Evolutionary conservation across 92 coral and sea anemone genomes (phyloP), one percentile per base, ranked within the genome.

Genomic region (Umimayanthus chanpuru): DNA sequence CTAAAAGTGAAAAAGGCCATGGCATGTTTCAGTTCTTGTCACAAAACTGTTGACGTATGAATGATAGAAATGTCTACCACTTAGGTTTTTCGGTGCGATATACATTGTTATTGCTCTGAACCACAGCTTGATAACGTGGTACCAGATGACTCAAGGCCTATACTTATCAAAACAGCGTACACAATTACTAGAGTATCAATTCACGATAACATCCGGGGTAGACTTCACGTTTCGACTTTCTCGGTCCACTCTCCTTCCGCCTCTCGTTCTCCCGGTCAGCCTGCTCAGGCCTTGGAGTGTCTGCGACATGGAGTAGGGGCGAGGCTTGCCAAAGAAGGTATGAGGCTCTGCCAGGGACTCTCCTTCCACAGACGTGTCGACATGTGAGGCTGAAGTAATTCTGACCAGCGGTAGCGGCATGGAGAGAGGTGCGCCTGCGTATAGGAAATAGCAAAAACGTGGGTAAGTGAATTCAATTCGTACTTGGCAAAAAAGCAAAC

Each of bases 391-490:
- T 79, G 96, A 93, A 43, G 94, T 96, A 79, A 94, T 96, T 86
- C 96, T 88, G 94, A 92, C 98, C 96, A 96, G 96, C 94, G 99
- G 96, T 79, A 96, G 88, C 20, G 98, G 99, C 88, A 91, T 91
- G 29, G 96, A 87, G 12, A 96, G 94, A 23, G 96, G 99, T 16
- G 99, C 99, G 41, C 99, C 99, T 96, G 78, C 50, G 53, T 81
- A 92, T n/a, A 47, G 20, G 20, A 44, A 30, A 75, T 12, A 20
- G 32, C 43, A 32, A 50, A 41, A 55, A 30, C 10, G 2, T 8
- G n/a, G 53, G 20, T 16, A 66, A 26, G 32, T 67, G 2, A 25
- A 39, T 88, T 73, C 16, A 61, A 21, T 6, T 67, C 32, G 9
- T 5, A n/a, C 36, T 79, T 9, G 29, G 6, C 2, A 86, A 44